Evolutionary conservation across 2,797 vertebrate species (phyloP).

Genomic region (Gambelia wislizenii): DNA sequence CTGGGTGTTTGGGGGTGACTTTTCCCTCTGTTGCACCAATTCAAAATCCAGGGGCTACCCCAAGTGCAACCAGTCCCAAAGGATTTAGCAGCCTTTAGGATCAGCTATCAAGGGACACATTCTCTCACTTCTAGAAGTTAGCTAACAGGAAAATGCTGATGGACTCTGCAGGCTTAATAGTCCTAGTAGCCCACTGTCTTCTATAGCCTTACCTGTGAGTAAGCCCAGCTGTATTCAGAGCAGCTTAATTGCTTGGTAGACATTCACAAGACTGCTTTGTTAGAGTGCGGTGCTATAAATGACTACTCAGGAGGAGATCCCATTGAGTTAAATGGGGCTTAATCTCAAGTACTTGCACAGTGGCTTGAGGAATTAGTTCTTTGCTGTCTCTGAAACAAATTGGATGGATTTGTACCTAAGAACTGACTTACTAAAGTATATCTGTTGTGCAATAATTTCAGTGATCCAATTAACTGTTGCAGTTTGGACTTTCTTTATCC

Average conservation of each 20-base stretch:
- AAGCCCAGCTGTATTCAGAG: too few relatives aligned
- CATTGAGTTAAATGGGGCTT: not conserved
- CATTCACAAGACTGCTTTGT: too few relatives aligned
- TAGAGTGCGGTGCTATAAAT: not conserved
- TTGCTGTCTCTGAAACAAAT: not conserved
- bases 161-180: not conserved
- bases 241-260: not conserved
- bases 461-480: not conserved
- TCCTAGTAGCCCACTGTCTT: not conserved
- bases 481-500: too few relatives aligned
- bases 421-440: not conserved
- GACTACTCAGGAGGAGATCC: too few relatives aligned
- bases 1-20: not conserved
- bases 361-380: not conserved
- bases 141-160: not conserved
- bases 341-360: not conserved
- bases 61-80: not conserved
- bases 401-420: not conserved
- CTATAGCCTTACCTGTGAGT: not conserved
- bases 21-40: not conserved
- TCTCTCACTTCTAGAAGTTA: not conserved
- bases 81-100: not conserved
- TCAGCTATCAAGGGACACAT: not conserved
- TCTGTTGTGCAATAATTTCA: not conserved
- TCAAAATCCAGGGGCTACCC: not conserved